A percentile compares a stretch with the other conserved stretches of the same genome.
Evolutionary conservation across 2,113 vertebrate genomes (phyloP).

Genomic region (Heloderma charlesbogerti): DNA sequence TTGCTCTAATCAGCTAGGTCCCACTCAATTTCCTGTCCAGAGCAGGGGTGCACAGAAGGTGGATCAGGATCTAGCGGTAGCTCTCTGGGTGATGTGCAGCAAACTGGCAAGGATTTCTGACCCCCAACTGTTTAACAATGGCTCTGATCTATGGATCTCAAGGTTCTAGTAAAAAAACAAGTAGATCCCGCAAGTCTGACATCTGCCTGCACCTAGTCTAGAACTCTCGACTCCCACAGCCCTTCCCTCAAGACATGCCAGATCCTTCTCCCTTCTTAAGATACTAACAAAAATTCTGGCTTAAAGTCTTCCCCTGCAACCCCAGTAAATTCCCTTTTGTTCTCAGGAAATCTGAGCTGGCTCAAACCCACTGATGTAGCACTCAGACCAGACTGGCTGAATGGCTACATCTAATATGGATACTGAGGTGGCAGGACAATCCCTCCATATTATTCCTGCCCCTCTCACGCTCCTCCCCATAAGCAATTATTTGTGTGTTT

Average conservation of each 20-base stretch:
- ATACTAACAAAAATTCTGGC: background rate
- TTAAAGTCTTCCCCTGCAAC: background rate
- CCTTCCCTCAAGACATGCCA: background rate
- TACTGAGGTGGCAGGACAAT: background rate
- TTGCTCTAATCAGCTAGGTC: background rate
- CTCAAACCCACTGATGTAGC: background rate
- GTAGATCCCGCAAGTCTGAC: too few species aligned
- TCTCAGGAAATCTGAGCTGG: background rate
- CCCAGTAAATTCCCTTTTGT: background rate
- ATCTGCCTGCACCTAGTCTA: too few species aligned
- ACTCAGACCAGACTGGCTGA: background rate
- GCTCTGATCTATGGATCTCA: too few species aligned
- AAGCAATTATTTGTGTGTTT: background rate
- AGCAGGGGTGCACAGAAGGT: too few species aligned
- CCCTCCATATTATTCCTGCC: background rate
- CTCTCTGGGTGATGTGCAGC: too few species aligned
- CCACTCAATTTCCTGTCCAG: background rate
- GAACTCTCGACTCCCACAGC: background rate
- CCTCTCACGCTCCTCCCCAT: background rate
- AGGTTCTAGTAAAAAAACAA: too few species aligned
- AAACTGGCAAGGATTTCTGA: too few species aligned
- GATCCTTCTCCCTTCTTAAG: background rate
- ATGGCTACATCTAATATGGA: background rate
- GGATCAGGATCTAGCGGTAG: too few species aligned
- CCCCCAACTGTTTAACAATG: too few species aligned